Conservation (phyloP, 2,113 vertebrate species). For the Eptesicus fuscus region DNA sequence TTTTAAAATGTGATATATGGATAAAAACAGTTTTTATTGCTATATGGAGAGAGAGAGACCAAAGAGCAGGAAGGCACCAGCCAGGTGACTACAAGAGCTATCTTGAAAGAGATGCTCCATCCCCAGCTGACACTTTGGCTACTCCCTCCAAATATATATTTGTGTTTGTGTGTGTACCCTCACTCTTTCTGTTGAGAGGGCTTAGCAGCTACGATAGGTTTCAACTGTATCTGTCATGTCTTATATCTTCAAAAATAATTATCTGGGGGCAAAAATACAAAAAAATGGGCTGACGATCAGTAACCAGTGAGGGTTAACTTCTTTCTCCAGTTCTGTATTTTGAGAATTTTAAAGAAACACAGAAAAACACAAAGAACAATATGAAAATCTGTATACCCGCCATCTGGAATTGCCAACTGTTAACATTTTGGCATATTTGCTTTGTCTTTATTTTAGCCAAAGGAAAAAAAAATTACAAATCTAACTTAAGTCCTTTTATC, state of each 20-base stretch:
- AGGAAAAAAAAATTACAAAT: not conserved
- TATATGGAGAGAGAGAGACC: no score
- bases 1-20: not conserved
- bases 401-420: constrained; percentile 63
- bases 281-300: not conserved
- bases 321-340: not conserved
- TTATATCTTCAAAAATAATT: not conserved
- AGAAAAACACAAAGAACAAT: constrained; percentile 47
- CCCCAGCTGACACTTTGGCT: no score
- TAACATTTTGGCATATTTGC: constrained; percentile 42
- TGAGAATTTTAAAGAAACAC: constrained; percentile 30
- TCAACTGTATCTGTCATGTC: not conserved
- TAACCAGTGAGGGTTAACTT: not conserved
- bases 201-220: not conserved
- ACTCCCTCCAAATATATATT: not conserved
- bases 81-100: no score
- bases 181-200: not conserved
- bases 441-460: constrained; percentile 48
- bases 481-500: not conserved
- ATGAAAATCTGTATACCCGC: not conserved
- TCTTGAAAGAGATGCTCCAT: no score
- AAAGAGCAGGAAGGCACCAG: no score
- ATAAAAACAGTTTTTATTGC: not conserved
- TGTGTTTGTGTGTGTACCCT: not conserved
- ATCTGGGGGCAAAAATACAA: not conserved